Conservation (phyloP, 2,888 invertebrate genomes). For the Spisula solida region DNA sequence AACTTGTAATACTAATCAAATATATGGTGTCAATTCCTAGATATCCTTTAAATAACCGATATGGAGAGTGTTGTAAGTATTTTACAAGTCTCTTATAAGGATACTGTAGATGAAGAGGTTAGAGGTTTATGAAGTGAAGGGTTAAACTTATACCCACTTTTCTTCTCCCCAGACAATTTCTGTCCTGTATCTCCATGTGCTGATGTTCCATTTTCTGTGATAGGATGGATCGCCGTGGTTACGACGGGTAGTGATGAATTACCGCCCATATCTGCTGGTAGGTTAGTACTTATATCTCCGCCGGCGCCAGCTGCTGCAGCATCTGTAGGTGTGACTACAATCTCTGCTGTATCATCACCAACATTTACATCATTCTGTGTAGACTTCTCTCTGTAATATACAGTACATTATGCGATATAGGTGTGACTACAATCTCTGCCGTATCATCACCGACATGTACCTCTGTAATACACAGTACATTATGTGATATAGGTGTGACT, state of each 20-base stretch:
- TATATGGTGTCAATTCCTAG: too few relatives aligned
- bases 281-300: neutral
- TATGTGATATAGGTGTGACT: too few relatives aligned
- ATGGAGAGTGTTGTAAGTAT: too few relatives aligned
- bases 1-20: too few relatives aligned
- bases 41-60: too few relatives aligned
- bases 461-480: too few relatives aligned
- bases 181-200: conserved; percentile 19
- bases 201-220: neutral
- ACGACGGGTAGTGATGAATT: neutral
- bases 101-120: too few relatives aligned
- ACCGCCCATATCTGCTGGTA: neutral
- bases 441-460: too few relatives aligned
- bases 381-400: conserved; percentile 21
- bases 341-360: conserved; percentile 50
- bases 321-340: conserved; percentile 62
- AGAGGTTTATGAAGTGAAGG: too few relatives aligned
- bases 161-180: conserved; percentile 5
- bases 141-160: conserved; percentile 9
- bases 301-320: conserved; percentile 60
- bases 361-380: neutral
- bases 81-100: too few relatives aligned
- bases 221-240: conserved; percentile 19
- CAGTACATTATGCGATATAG: too few relatives aligned
- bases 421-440: too few relatives aligned